Base-by-base conservation (phyloP, 2,797 vertebrate species). In the Rhincodon typus region DNA sequence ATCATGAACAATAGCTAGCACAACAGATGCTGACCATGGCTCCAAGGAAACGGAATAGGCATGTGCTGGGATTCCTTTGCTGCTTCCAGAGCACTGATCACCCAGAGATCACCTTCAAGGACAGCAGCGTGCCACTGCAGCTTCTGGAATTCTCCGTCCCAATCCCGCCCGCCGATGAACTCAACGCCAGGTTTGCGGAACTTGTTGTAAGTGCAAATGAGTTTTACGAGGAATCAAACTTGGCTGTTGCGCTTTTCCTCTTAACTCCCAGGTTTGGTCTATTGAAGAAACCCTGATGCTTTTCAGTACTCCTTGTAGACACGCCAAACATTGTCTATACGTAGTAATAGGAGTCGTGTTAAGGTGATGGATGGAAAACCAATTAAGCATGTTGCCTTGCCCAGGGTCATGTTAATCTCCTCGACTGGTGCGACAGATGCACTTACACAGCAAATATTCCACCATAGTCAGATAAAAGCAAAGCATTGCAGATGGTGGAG, bases 41-140 rank as follows among this genome's bases (percentile, higher is more conserved):
- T 66, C 98, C 98, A 96, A 98, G 99, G 97, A 99, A 99, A 98
- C 98, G 99, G 98, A 98, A 98, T 95, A 98, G 98, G 97, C 98
- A 98, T 96, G 98, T 98, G 30, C 96, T 99, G 98, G 98, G 99
- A 96, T 98, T 99, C 97, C 97, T 99, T 96, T 99, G 99, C 97
- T 99, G 99, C 97, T 99, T 99, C 0, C 98, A 98, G 96, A 98
- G 98, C 97, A 99, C 97, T 0, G 98, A 99, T 96, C 98, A 98
- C 67, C 99, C 98, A 0, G 99, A 99, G 98, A 99, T 99, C 97
- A 99, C 99, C 97, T 98, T 99, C 96, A 99, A 98, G 97, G 99
- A 99, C 97, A 99, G 94, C 67, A 74, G 97, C 94, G 98, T 98
- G 77, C 99, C 99, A 0, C 97, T 99, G 96, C 99, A 99, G 96